Percentiles rank a stretch among this genome's conserved stretches.
phyloP scores from a whole-genome alignment of 1,140 invertebrate genomes.

The Druon quercuslanigerum region DNA sequence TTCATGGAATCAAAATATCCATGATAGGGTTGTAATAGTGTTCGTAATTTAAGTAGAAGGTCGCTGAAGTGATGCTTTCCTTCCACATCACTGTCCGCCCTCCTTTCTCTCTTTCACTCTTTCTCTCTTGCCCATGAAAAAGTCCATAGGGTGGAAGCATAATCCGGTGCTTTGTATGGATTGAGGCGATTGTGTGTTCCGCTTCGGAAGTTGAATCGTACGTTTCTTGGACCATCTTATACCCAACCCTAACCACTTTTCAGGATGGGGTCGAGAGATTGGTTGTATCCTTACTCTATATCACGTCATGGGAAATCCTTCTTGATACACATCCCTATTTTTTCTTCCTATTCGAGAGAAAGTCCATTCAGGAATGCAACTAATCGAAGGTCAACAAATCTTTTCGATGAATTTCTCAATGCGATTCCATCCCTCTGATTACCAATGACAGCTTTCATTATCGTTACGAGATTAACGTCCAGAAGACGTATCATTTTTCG shows the following conservation, averaged over 20 bases:
- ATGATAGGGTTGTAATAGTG: no score
- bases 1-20: no score
- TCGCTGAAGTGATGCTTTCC: no score
- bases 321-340: constrained; percentile 15
- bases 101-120: not conserved
- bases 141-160: not conserved
- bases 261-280: not conserved
- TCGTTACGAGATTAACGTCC: no score
- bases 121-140: not conserved
- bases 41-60: constrained; percentile 2
- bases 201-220: constrained; percentile 25
- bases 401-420: no score
- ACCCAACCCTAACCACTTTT: not conserved
- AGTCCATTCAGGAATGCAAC: no score
- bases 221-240: not conserved
- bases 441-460: no score
- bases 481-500: no score
- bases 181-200: constrained; percentile 33
- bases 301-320: constrained; percentile 23
- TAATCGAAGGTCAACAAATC: no score
- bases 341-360: not conserved
- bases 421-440: no score
- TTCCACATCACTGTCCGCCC: no score
- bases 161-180: constrained; percentile 43
- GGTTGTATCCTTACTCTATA: constrained; percentile 3